These are phyloP conservation scores for Pangasius sanitwongsei DNA, from an alignment of 2,797 vertebrate species.

Conservation along the genomic window DNA sequence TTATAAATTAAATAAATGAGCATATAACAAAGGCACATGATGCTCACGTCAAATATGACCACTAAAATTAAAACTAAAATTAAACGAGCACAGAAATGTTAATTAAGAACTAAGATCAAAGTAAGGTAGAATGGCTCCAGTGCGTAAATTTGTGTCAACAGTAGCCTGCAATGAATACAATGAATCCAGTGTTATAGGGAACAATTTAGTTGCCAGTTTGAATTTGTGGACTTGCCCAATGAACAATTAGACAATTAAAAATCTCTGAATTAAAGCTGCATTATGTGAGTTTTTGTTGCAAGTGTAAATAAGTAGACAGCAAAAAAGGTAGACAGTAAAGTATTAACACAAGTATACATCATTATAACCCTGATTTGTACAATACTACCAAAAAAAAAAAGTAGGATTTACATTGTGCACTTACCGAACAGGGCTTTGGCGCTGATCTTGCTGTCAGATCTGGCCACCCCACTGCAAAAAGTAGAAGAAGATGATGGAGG, in stretches of 20 bases:
- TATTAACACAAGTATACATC: neutral
- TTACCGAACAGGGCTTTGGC: constrained; percentile 84
- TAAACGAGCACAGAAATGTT: neutral
- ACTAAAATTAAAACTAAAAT: neutral
- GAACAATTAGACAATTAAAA: constrained; percentile 6
- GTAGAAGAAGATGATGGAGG: constrained; percentile 64
- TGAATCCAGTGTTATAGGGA: neutral
- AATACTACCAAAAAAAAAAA: neutral
- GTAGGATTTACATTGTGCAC: constrained; percentile 37
- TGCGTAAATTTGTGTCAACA: neutral
- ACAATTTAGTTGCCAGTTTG: constrained; percentile 13
- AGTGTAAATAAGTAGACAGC: neutral
- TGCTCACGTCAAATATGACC: neutral
- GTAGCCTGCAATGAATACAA: neutral
- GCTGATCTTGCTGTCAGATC: constrained; percentile 81
- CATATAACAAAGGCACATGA: neutral
- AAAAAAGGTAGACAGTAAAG: neutral
- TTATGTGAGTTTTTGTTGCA: constrained; percentile 2
- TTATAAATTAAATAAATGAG: neutral
- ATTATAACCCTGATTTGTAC: neutral
- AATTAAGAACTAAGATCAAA: neutral
- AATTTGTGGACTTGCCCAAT: neutral
- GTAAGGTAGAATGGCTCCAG: neutral
- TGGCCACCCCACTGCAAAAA: constrained; percentile 79
- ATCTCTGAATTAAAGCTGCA: too few species aligned